Conservation (phyloP, 2,113 vertebrate species). For the Chitala chitala region DNA sequence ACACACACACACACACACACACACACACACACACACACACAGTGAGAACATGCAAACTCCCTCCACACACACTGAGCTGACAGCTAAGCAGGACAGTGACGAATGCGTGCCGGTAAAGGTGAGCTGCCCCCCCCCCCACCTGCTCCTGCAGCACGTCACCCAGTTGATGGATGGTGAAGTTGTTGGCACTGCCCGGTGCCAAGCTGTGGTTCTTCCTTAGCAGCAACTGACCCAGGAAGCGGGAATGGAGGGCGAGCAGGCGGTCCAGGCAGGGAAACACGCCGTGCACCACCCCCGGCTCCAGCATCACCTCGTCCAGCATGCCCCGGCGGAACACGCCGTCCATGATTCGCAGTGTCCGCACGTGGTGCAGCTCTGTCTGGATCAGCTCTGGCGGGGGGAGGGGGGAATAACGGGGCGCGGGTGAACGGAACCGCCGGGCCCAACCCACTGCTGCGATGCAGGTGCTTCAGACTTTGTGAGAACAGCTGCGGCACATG, state of each 20-base stretch:
- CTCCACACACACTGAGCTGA: not conserved
- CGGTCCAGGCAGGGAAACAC: conserved; percentile 89
- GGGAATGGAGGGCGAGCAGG: conserved; percentile 73
- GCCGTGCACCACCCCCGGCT: conserved; percentile 70
- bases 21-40: no score
- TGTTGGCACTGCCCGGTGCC: conserved; percentile 67
- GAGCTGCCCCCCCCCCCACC: conserved; percentile 53
- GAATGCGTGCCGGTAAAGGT: no score
- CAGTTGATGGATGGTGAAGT: conserved; percentile 77
- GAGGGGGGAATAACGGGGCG: not conserved
- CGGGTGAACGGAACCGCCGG: no score
- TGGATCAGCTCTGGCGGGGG: conserved; percentile 78
- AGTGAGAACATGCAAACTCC: no score
- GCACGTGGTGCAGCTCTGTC: conserved; percentile 86
- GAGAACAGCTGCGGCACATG: no score
- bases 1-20: no score
- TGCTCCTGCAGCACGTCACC: conserved; percentile 77
- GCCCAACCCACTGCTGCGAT: no score
- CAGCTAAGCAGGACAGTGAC: no score
- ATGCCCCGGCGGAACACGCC: conserved; percentile 81
- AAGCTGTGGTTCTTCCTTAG: conserved; percentile 69
- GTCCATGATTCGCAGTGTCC: conserved; percentile 87
- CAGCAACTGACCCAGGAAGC: conserved; percentile 76
- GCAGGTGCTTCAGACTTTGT: no score
- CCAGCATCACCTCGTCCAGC: conserved; percentile 84